phyloP scores from a whole-genome alignment of 2,797 vertebrate species.

The Molossus alvarezi region DNA sequence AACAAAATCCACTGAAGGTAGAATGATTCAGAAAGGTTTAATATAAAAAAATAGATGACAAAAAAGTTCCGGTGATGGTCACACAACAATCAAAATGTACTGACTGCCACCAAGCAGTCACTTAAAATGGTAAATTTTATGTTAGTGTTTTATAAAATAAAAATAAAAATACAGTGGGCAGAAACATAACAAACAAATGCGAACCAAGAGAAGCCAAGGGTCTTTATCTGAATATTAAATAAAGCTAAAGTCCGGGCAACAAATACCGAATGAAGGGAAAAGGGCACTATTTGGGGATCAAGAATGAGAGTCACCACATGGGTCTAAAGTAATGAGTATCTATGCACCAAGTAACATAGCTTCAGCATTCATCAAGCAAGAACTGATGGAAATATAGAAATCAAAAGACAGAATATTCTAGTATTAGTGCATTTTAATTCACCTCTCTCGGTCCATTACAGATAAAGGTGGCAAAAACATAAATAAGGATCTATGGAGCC shows the following conservation, averaged over 20 bases:
- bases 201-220: neutral
- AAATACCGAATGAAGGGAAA: neutral
- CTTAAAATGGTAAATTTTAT: neutral
- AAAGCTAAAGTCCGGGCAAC: neutral
- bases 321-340: neutral
- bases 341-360: neutral
- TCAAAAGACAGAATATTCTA: too few relatives aligned
- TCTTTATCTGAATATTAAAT: too few relatives aligned
- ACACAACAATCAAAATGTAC: accelerated
- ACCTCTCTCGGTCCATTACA: neutral
- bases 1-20: neutral
- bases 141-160: neutral
- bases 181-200: neutral
- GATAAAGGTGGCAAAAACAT: neutral
- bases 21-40: neutral
- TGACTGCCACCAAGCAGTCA: accelerated
- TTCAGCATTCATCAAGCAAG: accelerated
- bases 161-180: neutral
- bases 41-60: neutral
- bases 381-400: neutral
- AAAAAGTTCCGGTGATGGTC: accelerated
- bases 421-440: neutral
- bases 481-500: neutral
- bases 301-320: accelerated
- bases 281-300: neutral